Percentiles rank a stretch among this genome's conserved stretches.
Evolutionary conservation across 2,888 invertebrate genomes (phyloP).

Genomic region (Dorcus parallelipipedus): DNA sequence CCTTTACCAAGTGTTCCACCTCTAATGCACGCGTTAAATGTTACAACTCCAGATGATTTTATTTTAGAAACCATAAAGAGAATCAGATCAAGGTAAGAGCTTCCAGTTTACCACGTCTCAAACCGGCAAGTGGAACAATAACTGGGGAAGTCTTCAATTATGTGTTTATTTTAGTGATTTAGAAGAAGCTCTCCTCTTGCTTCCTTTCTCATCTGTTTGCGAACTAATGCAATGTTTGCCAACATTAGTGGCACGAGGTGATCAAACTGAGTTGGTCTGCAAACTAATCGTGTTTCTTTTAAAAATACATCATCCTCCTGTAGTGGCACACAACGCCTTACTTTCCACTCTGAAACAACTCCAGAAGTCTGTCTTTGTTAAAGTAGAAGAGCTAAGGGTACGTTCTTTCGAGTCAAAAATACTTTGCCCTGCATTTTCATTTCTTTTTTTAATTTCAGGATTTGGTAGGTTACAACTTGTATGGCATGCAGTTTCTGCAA

Average conservation of each 20-base stretch:
- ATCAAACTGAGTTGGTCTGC: slow-evolving; percentile 72
- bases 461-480: slow-evolving; percentile 79
- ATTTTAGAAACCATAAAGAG: slow-evolving; percentile 74
- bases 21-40: slow-evolving; percentile 78
- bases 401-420: slow-evolving; percentile 26
- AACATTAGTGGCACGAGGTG: slow-evolving; percentile 63
- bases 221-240: slow-evolving; percentile 73
- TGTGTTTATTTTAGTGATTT: slow-evolving; percentile 67
- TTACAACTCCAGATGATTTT: slow-evolving; percentile 72
- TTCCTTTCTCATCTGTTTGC: slow-evolving; percentile 80
- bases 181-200: slow-evolving; percentile 81
- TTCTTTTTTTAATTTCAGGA: slow-evolving; percentile 57
- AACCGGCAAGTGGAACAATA: background rate
- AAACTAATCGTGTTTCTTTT: slow-evolving; percentile 75
- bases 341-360: slow-evolving; percentile 64
- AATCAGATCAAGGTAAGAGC: slow-evolving; percentile 72
- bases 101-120: background rate
- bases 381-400: slow-evolving; percentile 62
- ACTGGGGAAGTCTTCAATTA: background rate
- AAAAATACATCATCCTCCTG: slow-evolving; percentile 73
- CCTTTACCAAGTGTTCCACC: slow-evolving; percentile 64
- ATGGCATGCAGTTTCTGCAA: slow-evolving; percentile 74
- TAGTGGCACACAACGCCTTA: slow-evolving; percentile 68
- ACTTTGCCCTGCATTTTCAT: background rate
- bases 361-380: slow-evolving; percentile 54